Conservation (phyloP, 2,113 vertebrate species). For the Ptychochromis oligacanthus region DNA sequence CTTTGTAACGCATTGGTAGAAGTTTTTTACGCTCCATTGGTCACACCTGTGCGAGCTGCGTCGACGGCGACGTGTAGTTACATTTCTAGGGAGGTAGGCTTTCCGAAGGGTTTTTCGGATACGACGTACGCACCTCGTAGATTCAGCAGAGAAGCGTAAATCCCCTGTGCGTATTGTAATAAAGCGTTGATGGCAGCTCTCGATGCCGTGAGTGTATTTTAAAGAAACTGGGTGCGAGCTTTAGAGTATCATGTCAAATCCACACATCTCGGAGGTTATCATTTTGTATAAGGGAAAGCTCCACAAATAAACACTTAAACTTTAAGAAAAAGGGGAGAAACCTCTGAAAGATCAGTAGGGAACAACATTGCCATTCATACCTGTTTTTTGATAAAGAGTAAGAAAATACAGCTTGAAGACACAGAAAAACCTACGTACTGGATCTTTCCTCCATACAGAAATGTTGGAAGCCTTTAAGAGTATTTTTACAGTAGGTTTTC, state of each 20-base stretch:
- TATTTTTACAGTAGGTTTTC: too few relatives aligned
- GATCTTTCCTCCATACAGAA: too few relatives aligned
- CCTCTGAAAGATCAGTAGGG: not conserved
- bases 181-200: rapidly evolving
- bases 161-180: not conserved
- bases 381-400: not conserved
- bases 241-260: not conserved
- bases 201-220: not conserved
- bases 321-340: not conserved
- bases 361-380: not conserved
- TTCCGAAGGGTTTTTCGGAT: not conserved
- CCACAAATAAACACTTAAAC: not conserved
- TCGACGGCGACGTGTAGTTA: too few relatives aligned
- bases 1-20: not conserved
- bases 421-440: too few relatives aligned
- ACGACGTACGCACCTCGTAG: too few relatives aligned
- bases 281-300: not conserved
- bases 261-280: not conserved
- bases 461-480: too few relatives aligned
- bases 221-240: not conserved
- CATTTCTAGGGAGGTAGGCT: not conserved
- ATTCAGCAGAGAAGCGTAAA: too few relatives aligned
- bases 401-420: not conserved
- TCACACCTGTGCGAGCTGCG: too few relatives aligned
- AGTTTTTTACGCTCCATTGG: not conserved